Evolutionary conservation across 2,888 invertebrate genomes (phyloP).

Genomic region (Heliothis peltigera): DNA sequence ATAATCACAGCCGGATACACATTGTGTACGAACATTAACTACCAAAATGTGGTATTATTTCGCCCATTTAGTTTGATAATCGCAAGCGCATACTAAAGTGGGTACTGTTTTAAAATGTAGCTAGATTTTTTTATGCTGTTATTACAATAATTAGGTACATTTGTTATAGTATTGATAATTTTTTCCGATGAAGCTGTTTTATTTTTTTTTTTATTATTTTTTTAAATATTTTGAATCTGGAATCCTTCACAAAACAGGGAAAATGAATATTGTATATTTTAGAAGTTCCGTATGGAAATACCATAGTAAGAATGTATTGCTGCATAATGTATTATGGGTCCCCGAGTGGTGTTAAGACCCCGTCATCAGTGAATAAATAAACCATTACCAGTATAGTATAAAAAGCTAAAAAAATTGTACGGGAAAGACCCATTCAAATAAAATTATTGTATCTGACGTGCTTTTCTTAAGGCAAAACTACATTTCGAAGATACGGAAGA

Average conservation of each 20-base stretch:
- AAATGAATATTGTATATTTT: no score
- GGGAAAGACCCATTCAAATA: no score
- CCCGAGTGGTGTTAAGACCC: no score
- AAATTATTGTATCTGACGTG: not conserved
- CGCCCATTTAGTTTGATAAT: not conserved
- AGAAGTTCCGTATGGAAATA: constrained; percentile 49
- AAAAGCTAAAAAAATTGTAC: no score
- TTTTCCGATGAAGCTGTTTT: no score
- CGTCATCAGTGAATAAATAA: no score
- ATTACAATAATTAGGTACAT: no score
- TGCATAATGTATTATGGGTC: constrained; percentile 30
- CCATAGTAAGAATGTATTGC: constrained; percentile 26
- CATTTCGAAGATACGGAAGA: not conserved
- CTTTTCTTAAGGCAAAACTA: not conserved
- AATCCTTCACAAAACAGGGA: no score
- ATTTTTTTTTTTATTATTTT: no score
- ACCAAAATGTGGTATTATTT: constrained; percentile 19
- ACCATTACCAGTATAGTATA: no score
- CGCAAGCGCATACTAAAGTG: not conserved
- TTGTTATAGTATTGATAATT: no score
- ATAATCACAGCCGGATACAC: constrained; percentile 76
- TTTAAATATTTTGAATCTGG: no score
- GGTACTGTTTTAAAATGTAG: not conserved
- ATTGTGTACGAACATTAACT: constrained; percentile 60
- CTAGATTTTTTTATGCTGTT: not conserved